Percentiles rank a stretch among this genome's conserved stretches.
phyloP scores from a whole-genome alignment of 2,888 invertebrate species.

The Chaitophorus viminalis region DNA sequence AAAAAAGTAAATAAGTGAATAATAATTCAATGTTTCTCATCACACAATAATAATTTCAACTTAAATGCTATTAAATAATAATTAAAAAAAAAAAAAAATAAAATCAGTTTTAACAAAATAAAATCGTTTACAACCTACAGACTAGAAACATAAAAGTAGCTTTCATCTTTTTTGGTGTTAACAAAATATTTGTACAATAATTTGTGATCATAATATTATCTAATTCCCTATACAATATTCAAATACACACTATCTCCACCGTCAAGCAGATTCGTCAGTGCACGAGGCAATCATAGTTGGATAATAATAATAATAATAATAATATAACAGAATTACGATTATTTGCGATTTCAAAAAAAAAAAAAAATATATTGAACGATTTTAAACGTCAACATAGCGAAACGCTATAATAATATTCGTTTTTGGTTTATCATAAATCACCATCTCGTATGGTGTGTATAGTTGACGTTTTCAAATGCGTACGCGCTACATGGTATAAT shows the following conservation, averaged over 20 bases:
- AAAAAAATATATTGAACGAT: constrained; percentile 1
- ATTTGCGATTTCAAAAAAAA: background rate
- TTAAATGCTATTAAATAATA: constrained; percentile 22
- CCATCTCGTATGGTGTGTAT: too few species aligned
- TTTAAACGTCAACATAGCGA: background rate
- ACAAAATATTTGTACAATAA: background rate
- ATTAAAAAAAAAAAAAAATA: constrained; percentile 15
- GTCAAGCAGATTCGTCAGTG: constrained; percentile 29
- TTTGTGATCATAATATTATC: background rate
- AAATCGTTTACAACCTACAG: constrained; percentile 50
- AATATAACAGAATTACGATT: background rate
- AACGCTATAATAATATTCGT: background rate
- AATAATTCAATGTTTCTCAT: background rate
- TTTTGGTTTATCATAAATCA: background rate
- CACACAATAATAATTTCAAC: background rate
- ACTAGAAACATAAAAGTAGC: constrained; percentile 54
- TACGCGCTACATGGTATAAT: too few species aligned
- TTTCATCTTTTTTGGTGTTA: constrained; percentile 11
- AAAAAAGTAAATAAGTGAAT: background rate
- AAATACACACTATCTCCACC: constrained; percentile 39
- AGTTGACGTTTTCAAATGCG: background rate
- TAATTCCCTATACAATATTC: background rate
- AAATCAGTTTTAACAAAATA: constrained; percentile 38
- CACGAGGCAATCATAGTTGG: constrained; percentile 16
- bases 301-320: too few species aligned